phyloP scores from a whole-genome alignment of 2,113 vertebrate species.

The Oostethus manadensis region DNA sequence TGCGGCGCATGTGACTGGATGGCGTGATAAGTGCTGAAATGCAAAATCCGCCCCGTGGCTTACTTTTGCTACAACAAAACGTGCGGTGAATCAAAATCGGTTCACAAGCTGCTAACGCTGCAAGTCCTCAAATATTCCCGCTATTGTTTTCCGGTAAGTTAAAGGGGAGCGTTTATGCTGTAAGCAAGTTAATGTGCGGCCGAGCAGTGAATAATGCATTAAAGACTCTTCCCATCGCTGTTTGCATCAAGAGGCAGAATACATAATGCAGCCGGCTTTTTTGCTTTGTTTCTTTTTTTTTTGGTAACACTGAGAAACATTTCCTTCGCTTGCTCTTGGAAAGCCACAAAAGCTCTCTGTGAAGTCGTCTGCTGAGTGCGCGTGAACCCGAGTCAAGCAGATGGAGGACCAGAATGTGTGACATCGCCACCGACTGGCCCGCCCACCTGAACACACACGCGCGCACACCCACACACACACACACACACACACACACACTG shows the following conservation, averaged over 20 bases:
- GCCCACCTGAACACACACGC: constrained; percentile 7
- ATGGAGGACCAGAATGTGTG: constrained; percentile 63
- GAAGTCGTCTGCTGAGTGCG: constrained; percentile 12
- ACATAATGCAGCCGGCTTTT: constrained; percentile 46
- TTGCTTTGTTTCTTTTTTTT: constrained; percentile 42
- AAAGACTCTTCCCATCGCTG: constrained; percentile 39
- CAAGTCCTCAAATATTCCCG: constrained; percentile 15
- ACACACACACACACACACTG: constrained; percentile 9
- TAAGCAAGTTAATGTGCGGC: constrained; percentile 36
- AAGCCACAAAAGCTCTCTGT: constrained; percentile 8
- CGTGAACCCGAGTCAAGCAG: constrained; percentile 44
- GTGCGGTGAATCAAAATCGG: constrained; percentile 31
- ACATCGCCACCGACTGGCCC: constrained; percentile 27
- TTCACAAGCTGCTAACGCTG: constrained; percentile 15
- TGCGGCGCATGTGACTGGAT: no score
- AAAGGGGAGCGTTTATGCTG: constrained; percentile 42
- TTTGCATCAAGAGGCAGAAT: constrained; percentile 55
- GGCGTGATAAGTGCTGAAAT: background rate
- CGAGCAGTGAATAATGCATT: constrained; percentile 58
- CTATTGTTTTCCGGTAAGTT: constrained; percentile 26
- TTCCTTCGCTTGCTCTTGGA: constrained; percentile 26
- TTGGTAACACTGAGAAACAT: constrained; percentile 33
- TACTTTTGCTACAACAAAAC: constrained; percentile 18
- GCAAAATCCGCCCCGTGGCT: background rate
- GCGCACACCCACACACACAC: constrained; percentile 4